These are phyloP conservation scores for Acipenser ruthenus DNA, from an alignment of 2,797 vertebrate genomes.

Conservation along the genomic window DNA sequence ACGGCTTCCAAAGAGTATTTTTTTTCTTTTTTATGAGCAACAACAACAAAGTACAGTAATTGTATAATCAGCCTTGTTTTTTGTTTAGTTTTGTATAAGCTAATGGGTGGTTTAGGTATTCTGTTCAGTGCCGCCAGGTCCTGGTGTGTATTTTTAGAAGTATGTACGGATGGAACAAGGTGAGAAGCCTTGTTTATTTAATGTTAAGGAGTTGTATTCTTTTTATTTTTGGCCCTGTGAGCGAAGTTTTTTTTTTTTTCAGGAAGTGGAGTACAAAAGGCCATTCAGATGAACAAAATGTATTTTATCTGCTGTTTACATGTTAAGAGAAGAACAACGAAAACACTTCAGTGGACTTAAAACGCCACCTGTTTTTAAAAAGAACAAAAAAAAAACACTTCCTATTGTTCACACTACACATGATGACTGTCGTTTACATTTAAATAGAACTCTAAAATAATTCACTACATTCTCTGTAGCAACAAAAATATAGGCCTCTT, in stretches of 20 bases:
- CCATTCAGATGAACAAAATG: conserved; percentile 55
- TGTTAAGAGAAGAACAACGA: conserved; percentile 30
- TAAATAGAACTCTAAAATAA: not conserved
- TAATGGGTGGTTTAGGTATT: conserved; percentile 44
- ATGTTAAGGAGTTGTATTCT: too few relatives aligned
- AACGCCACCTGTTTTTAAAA: conserved; percentile 12
- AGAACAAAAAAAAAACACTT: conserved; percentile 24
- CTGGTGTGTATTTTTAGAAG: conserved; percentile 28
- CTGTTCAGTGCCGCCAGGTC: not conserved
- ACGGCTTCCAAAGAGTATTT: conserved; percentile 85
- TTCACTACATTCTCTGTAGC: not conserved
- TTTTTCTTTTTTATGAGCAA: conserved; percentile 20
- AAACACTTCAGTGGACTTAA: conserved; percentile 33
- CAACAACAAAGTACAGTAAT: conserved; percentile 3
- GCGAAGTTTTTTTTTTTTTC: conserved; percentile 36
- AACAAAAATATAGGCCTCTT: not conserved
- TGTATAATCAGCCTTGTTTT: conserved; percentile 16
- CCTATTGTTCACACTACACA: not conserved
- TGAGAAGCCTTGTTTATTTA: not conserved
- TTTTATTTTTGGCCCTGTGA: conserved; percentile 39
- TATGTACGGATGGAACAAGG: not conserved
- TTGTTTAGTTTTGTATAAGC: conserved; percentile 52
- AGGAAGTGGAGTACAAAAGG: conserved; percentile 29
- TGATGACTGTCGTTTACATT: not conserved
- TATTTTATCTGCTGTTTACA: conserved; percentile 55